phyloP scores from a whole-genome alignment of 2,113 vertebrate genomes.

The Paraplagusia blochii region DNA sequence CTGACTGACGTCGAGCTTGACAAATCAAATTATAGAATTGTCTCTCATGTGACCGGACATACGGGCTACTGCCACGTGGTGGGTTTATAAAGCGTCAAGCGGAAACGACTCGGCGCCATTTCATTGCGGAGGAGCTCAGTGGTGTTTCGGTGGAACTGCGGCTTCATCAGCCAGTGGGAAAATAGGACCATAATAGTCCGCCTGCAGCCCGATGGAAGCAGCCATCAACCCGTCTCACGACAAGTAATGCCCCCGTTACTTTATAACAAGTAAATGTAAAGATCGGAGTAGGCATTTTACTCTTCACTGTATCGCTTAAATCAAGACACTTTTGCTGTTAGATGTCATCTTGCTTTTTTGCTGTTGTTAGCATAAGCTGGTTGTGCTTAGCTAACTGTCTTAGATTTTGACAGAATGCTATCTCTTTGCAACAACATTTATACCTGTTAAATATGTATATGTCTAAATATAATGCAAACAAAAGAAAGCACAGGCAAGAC shows the following conservation, averaged over 20 bases:
- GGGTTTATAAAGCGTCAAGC: slow-evolving; percentile 63
- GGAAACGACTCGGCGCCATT: slow-evolving; percentile 75
- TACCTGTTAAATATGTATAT: not conserved
- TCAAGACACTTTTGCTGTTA: not conserved
- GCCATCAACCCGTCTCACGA: slow-evolving; percentile 70
- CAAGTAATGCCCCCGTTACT: slow-evolving; percentile 60
- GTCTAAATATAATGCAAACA: too few relatives aligned
- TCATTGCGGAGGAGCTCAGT: slow-evolving; percentile 42
- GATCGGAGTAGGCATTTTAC: not conserved
- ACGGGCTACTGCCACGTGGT: slow-evolving; percentile 28
- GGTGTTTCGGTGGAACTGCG: slow-evolving; percentile 4
- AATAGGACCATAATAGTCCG: slow-evolving; percentile 48
- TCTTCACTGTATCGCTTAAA: too few relatives aligned
- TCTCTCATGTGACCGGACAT: slow-evolving; percentile 26
- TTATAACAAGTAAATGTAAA: not conserved
- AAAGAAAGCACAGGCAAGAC: not conserved
- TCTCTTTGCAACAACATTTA: too few relatives aligned
- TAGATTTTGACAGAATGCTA: too few relatives aligned
- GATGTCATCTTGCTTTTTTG: slow-evolving; percentile 4
- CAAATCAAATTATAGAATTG: slow-evolving; percentile 36
- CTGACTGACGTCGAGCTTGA: not conserved
- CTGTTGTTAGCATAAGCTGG: not conserved
- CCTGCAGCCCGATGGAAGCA: slow-evolving; percentile 72
- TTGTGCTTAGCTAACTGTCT: too few relatives aligned
- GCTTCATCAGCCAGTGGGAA: slow-evolving; percentile 33